A percentile compares a stretch with the other conserved stretches of the same genome.
phyloP scores from a whole-genome alignment of 2,888 invertebrate genomes.

The Gryllus longicercus region DNA sequence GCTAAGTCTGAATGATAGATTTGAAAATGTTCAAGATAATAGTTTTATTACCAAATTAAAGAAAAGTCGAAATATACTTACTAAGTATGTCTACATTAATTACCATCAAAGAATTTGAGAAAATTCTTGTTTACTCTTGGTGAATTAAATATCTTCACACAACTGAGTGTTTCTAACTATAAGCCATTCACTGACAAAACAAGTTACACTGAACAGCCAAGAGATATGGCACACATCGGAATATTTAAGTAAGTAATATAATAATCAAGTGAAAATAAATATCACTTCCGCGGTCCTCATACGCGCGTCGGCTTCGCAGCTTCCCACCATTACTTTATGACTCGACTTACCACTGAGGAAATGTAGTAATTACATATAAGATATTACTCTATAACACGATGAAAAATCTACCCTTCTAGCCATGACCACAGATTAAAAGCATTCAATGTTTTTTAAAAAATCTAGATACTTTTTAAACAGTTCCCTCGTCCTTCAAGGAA shows the following conservation, averaged over 20 bases:
- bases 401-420: slow-evolving; percentile 37
- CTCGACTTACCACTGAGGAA: slow-evolving; percentile 21
- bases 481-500: slow-evolving; percentile 37
- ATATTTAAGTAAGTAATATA: not conserved
- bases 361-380: not conserved
- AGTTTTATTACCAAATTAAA: too few relatives aligned
- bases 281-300: slow-evolving; percentile 24
- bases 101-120: too few relatives aligned
- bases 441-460: slow-evolving; percentile 36
- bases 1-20: too few relatives aligned
- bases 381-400: slow-evolving; percentile 33
- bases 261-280: slow-evolving; percentile 24
- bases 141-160: too few relatives aligned
- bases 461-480: slow-evolving; percentile 37
- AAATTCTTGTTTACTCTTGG: too few relatives aligned
- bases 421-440: slow-evolving; percentile 38
- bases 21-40: too few relatives aligned
- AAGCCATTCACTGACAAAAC: too few relatives aligned
- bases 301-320: slow-evolving; percentile 11
- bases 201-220: not conserved
- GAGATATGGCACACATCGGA: not conserved
- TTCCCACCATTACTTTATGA: not conserved
- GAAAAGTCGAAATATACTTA: too few relatives aligned
- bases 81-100: too few relatives aligned
- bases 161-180: too few relatives aligned